A percentile compares a stretch with the other conserved stretches of the same genome.
These are phyloP conservation scores for Mus spretus DNA, from an alignment of 2,797 vertebrate genomes.

Conservation along the genomic window DNA sequence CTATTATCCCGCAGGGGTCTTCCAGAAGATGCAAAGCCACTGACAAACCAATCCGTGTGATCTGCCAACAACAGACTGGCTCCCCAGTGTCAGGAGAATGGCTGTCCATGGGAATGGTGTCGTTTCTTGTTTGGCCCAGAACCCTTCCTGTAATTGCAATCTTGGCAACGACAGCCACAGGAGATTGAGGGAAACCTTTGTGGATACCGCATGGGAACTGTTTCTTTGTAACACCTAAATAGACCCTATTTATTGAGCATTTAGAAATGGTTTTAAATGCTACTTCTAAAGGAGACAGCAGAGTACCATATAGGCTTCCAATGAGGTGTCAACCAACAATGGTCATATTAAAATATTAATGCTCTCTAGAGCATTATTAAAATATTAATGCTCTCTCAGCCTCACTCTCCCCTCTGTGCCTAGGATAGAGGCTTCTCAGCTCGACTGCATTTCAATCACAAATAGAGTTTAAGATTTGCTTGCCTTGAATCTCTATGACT, in stretches of 20 bases:
- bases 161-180: constrained; percentile 57
- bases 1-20: background rate
- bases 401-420: constrained; percentile 64
- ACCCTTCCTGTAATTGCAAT: constrained; percentile 68
- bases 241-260: constrained; percentile 81
- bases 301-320: constrained; percentile 46
- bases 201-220: constrained; percentile 78
- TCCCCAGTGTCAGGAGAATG: constrained; percentile 65
- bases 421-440: constrained; percentile 28
- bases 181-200: constrained; percentile 70
- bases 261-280: constrained; percentile 79
- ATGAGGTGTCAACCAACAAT: constrained; percentile 57
- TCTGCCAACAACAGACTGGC: constrained; percentile 1
- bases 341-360: constrained; percentile 72
- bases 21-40: constrained; percentile 30
- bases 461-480: constrained; percentile 78
- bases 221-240: constrained; percentile 80
- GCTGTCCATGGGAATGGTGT: constrained; percentile 56
- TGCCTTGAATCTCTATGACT: constrained; percentile 80
- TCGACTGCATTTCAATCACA: constrained; percentile 75
- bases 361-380: constrained; percentile 58
- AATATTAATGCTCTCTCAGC: constrained; percentile 70
- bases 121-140: constrained; percentile 74
- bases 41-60: background rate
- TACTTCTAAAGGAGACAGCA: constrained; percentile 63